A percentile compares a stretch with the other conserved stretches of the same genome.
Evolutionary conservation across 2,888 invertebrate species (phyloP).

Genomic region (Autographa pulchrina): DNA sequence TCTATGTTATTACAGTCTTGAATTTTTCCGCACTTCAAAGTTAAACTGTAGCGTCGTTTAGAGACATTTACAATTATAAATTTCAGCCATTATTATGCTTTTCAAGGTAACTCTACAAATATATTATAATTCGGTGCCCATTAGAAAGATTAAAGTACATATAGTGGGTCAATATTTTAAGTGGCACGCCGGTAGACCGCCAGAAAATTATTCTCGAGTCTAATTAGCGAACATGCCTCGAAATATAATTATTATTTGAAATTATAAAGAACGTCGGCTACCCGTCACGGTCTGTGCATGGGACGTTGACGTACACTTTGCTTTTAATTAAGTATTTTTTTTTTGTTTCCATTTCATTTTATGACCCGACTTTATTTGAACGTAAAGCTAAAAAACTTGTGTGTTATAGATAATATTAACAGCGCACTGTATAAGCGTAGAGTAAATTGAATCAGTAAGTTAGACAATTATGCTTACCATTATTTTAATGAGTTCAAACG

Average conservation of each 20-base stretch:
- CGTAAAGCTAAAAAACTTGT: slow-evolving; percentile 29
- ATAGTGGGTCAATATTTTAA: slow-evolving; percentile 49
- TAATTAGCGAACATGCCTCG: slow-evolving; percentile 80
- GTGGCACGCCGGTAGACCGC: slow-evolving; percentile 49
- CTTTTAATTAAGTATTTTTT: slow-evolving; percentile 63
- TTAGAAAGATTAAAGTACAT: slow-evolving; percentile 34
- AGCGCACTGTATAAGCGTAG: slow-evolving; percentile 9
- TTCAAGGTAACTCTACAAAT: slow-evolving; percentile 8
- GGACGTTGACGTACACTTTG: slow-evolving; percentile 75
- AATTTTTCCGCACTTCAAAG: not conserved
- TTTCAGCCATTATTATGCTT: not conserved
- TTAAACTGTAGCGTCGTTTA: slow-evolving; percentile 1
- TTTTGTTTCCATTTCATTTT: slow-evolving; percentile 67
- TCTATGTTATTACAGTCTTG: not conserved
- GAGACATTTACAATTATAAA: slow-evolving; percentile 5
- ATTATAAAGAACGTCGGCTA: slow-evolving; percentile 79
- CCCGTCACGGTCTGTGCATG: slow-evolving; percentile 80
- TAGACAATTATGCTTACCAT: slow-evolving; percentile 10
- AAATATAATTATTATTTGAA: slow-evolving; percentile 84
- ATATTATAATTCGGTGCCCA: slow-evolving; percentile 31
- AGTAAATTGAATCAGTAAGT: slow-evolving; percentile 13
- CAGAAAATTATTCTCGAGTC: slow-evolving; percentile 70
- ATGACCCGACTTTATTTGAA: slow-evolving; percentile 52
- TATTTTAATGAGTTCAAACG: slow-evolving; percentile 14
- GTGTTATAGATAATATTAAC: slow-evolving; percentile 27